Evolutionary conservation across 1,140 invertebrate genomes (phyloP), one percentile per base, ranked within the genome.

Genomic region (Drosophila athabasca): DNA sequence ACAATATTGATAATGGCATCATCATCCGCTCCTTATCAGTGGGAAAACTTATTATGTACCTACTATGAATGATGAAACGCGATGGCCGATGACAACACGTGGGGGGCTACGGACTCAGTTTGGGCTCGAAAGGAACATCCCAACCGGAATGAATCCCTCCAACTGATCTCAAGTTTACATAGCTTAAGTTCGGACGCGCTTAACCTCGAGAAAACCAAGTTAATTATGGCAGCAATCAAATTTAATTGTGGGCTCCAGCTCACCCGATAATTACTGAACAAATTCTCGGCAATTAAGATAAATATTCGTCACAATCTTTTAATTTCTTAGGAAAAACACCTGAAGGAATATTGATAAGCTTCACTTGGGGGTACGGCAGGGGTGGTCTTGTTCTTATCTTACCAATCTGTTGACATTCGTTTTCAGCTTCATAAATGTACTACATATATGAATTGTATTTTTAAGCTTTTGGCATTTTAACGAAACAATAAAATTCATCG

Each of bases 391-490:
- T 50, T 5, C 45, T 66, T 66, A 66, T 66, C 62, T 35, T 8
- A 2, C 9, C 6, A 4, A n/a, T 45, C 31, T 62, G 44, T 65
- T 48, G 62, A 62, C 55, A 31, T 66, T 66, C 11, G 11, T 19
- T 67, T 65, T 67, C 61, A 67, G 61, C 48, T 65, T 52, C 44
- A 67, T 67, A 64, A 67, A 31, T 53, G 22, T 51, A 66, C 31
- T 31, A 19, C 17, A 19, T 7, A 3, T 8, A 31, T 9, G 8
- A 8, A 31, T 8, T 3, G 24, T 45, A 66, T 46, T 17, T 8
- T 17, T 13, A 17, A 66, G 4, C 31, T 29, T 48, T 49, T 35
- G n/a, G 9, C 48, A 54, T 49, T n/a, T 39, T 69, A 50, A 45
- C n/a, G 22, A 54, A 48, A 49, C 49, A 22, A 44, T 58, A 4